Percentiles rank a stretch among this genome's conserved stretches.
These are phyloP conservation scores for Pyxicephalus adspersus DNA, from an alignment of 2,113 vertebrate genomes.

Conservation along the genomic window DNA sequence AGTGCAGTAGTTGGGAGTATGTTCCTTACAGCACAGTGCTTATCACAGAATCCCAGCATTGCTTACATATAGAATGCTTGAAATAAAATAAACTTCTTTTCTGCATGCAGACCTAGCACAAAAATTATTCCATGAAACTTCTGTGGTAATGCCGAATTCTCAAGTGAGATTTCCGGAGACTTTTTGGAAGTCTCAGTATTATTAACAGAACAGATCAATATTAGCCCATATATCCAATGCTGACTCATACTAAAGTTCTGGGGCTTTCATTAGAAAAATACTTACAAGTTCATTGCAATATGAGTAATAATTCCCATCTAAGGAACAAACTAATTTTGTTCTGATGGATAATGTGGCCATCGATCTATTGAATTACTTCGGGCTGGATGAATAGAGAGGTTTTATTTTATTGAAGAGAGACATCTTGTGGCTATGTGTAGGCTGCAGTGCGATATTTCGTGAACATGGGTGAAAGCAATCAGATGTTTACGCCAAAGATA, in stretches of 20 bases:
- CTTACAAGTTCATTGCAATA: constrained; percentile 24
- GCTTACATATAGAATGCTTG: no score
- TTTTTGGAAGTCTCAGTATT: not conserved
- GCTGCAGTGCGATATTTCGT: no score
- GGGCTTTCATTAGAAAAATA: constrained; percentile 26
- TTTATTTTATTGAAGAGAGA: constrained; percentile 40
- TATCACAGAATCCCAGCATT: no score
- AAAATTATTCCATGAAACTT: no score
- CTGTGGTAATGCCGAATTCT: no score
- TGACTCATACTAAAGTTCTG: constrained; percentile 19
- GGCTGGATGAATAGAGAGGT: not conserved
- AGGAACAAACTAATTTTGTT: constrained; percentile 23
- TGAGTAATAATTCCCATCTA: constrained; percentile 37
- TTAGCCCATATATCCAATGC: not conserved
- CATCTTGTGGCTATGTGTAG: constrained; percentile 25
- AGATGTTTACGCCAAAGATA: no score
- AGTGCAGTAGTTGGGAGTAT: no score
- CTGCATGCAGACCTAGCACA: no score
- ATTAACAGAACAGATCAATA: constrained; percentile 3
- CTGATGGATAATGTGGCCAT: constrained; percentile 24
- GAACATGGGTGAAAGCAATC: no score
- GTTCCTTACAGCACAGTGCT: no score
- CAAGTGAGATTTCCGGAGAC: no score
- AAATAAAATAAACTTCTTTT: no score
- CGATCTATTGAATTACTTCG: constrained; percentile 27